phyloP scores from a whole-genome alignment of 2,113 vertebrate species.

The Pleuronectes platessa region DNA sequence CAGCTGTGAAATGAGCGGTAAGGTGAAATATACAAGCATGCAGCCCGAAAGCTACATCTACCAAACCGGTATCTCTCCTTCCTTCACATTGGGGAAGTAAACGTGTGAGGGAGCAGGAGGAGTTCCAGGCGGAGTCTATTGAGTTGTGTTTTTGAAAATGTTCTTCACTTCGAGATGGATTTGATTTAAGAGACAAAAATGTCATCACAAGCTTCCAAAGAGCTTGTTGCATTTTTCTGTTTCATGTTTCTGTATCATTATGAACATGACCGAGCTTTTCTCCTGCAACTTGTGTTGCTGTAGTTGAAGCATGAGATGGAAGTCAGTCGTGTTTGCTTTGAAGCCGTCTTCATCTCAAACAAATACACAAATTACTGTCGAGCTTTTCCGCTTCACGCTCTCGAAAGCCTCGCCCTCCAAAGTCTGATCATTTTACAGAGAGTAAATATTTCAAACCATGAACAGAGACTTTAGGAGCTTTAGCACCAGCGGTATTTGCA shows the following conservation, averaged over 20 bases:
- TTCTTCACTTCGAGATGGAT: background rate
- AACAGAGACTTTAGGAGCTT: background rate
- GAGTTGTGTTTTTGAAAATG: background rate
- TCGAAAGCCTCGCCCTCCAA: background rate
- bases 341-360: slow-evolving; percentile 4
- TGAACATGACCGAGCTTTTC: background rate
- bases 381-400: background rate
- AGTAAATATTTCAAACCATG: slow-evolving; percentile 1
- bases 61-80: slow-evolving; percentile 49
- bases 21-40: slow-evolving; percentile 43
- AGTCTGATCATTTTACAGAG: slow-evolving; percentile 4
- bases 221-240: background rate
- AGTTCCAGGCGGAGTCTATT: background rate
- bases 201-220: background rate
- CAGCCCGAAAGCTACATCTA: slow-evolving; percentile 16
- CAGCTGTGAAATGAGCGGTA: slow-evolving; percentile 55
- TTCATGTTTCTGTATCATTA: background rate
- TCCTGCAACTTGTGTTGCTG: background rate
- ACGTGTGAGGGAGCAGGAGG: background rate
- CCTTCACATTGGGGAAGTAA: background rate
- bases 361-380: background rate
- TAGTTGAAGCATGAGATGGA: background rate
- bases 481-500: background rate
- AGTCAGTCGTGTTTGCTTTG: slow-evolving; percentile 9
- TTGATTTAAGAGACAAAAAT: slow-evolving; percentile 5